These are phyloP conservation scores for Homarus americanus DNA, from an alignment of 1,140 invertebrate genomes.

Conservation along the genomic window DNA sequence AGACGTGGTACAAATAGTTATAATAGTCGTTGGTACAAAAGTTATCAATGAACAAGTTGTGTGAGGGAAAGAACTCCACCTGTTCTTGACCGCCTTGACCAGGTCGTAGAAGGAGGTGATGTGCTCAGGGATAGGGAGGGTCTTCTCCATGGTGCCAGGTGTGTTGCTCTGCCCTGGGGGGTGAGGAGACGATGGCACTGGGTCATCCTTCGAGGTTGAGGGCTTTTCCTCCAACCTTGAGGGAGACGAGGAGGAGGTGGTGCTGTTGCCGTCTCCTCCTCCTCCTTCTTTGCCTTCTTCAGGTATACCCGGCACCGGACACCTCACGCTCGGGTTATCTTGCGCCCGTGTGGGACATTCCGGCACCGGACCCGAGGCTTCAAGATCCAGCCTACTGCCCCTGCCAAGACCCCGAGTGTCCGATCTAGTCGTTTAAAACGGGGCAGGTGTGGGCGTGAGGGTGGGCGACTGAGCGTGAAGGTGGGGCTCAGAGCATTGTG, in stretches of 20 bases:
- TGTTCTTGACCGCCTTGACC: slow-evolving; percentile 57
- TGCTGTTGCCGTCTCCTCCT: no score
- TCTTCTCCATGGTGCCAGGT: slow-evolving; percentile 7
- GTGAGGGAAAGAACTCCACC: slow-evolving; percentile 26
- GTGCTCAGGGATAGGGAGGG: slow-evolving; percentile 36
- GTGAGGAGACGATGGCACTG: no score
- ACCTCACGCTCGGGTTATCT: neutral
- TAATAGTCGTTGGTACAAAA: no score
- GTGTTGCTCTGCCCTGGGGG: no score
- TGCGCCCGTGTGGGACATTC: neutral
- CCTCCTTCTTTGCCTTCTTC: neutral
- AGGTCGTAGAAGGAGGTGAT: slow-evolving; percentile 54
- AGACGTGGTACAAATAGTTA: no score
- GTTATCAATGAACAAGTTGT: neutral
- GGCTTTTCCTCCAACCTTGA: neutral
- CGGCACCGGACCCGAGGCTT: neutral
- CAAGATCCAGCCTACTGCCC: neutral
- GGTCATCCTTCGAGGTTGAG: neutral
- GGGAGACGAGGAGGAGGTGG: no score
- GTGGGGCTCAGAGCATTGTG: neutral
- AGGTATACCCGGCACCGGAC: neutral
- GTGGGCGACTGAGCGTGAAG: neutral
- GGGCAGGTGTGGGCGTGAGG: no score
- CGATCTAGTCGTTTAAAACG: neutral
- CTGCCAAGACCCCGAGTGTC: neutral